A percentile compares a stretch with the other conserved stretches of the same genome.
Evolutionary conservation across 2,797 vertebrate genomes (phyloP).

Genomic region (Luscinia luscinia): DNA sequence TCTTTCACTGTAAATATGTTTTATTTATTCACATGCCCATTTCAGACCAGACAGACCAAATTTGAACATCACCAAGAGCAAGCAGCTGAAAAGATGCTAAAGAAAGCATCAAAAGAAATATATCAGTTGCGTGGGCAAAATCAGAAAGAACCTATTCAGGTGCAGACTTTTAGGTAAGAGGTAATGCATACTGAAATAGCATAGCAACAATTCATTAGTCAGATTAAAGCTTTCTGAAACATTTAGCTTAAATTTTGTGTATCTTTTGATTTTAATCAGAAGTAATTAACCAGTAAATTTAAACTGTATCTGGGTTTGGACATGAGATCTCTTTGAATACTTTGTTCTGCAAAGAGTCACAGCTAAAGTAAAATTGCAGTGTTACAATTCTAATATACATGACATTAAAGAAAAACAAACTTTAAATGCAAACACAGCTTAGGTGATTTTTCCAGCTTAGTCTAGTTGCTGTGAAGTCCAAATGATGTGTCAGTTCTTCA

Average conservation of each 20-base stretch:
- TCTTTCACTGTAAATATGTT: neutral
- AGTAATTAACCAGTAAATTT: neutral
- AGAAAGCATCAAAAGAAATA: slow-evolving; percentile 95
- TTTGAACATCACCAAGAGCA: slow-evolving; percentile 95
- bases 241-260: neutral
- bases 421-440: neutral
- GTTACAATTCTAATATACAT: neutral
- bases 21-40: neutral
- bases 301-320: neutral
- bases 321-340: neutral
- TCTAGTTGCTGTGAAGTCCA: neutral
- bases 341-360: neutral
- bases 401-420: neutral
- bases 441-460: neutral
- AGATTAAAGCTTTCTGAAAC: neutral
- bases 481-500: neutral
- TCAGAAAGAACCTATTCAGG: slow-evolving; percentile 93
- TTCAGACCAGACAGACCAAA: slow-evolving; percentile 91
- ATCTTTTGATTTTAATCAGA: neutral
- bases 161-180: slow-evolving; percentile 94
- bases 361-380: neutral
- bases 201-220: neutral
- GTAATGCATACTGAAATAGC: neutral
- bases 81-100: slow-evolving; percentile 92
- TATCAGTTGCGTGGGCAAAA: slow-evolving; percentile 94